Conservation (phyloP, 2,797 vertebrate genomes). For the Sebastes vulpes region DNA sequence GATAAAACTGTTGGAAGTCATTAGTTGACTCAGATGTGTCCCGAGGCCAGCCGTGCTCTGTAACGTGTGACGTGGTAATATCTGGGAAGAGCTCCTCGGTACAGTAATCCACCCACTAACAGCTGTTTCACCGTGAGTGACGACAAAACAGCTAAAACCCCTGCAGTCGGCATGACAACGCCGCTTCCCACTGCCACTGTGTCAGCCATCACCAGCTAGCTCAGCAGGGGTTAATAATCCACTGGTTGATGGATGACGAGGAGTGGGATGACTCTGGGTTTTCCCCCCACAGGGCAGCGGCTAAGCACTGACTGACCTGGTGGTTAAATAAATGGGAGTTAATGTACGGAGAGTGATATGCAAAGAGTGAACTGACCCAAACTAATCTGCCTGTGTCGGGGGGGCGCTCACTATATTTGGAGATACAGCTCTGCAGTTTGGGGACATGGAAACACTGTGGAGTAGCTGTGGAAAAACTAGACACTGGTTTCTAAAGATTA, state of each 20-base stretch:
- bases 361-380: conserved; percentile 9
- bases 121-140: conserved; percentile 49
- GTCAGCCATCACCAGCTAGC: conserved; percentile 23
- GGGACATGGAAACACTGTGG: not conserved
- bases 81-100: not conserved
- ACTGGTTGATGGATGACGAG: conserved; percentile 39
- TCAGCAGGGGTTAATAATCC: conserved; percentile 45
- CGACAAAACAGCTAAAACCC: conserved; percentile 15
- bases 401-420: not conserved
- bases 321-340: conserved; percentile 10
- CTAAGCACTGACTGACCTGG: not conserved
- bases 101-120: conserved; percentile 49
- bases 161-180: conserved; percentile 53
- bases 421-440: not conserved
- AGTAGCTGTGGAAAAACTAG: not conserved
- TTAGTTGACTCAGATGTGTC: not conserved
- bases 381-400: conserved; percentile 5
- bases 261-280: conserved; percentile 7
- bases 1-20: not conserved
- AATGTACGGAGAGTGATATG: conserved; percentile 14
- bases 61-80: not conserved
- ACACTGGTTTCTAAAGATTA: not conserved
- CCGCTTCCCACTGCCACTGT: conserved; percentile 22
- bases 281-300: not conserved
- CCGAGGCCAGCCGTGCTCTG: not conserved